A percentile compares a stretch with the other conserved stretches of the same genome.
phyloP scores from a whole-genome alignment of 1,140 invertebrate species.

The Paracyclopina nana region DNA sequence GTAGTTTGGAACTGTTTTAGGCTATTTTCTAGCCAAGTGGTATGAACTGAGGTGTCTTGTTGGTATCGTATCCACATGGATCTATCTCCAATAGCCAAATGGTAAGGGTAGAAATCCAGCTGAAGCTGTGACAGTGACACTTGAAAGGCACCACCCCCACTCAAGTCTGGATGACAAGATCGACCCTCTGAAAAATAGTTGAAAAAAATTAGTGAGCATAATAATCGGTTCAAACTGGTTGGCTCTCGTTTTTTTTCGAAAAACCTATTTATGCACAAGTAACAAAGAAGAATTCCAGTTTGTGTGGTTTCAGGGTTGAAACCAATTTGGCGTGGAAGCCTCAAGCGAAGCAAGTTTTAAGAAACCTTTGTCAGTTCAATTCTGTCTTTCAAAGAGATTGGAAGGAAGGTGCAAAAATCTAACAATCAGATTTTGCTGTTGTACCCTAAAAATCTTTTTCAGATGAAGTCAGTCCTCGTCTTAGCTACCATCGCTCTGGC shows the following conservation, averaged over 20 bases:
- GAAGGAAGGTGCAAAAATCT: too few species aligned
- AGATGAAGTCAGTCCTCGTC: too few species aligned
- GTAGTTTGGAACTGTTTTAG: background rate
- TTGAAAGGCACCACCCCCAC: slow-evolving; percentile 81
- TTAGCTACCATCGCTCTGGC: too few species aligned
- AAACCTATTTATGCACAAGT: too few species aligned
- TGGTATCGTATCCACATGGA: slow-evolving; percentile 45
- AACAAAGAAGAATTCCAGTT: too few species aligned
- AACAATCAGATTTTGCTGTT: too few species aligned
- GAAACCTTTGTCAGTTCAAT: background rate
- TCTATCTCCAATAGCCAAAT: slow-evolving; percentile 62
- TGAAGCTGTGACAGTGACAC: slow-evolving; percentile 62
- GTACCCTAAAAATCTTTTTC: too few species aligned
- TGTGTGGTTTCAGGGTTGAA: too few species aligned
- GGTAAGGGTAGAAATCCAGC: slow-evolving; percentile 91
- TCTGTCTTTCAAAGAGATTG: too few species aligned
- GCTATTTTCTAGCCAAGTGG: slow-evolving; percentile 7
- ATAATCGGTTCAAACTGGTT: too few species aligned
- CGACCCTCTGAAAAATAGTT: slow-evolving; percentile 40
- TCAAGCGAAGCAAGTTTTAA: background rate
- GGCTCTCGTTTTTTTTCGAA: too few species aligned
- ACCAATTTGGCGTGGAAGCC: background rate
- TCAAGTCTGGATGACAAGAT: slow-evolving; percentile 56
- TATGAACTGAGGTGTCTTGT: background rate
- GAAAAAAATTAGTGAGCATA: background rate